Percentiles rank a stretch among this genome's conserved stretches.
These are phyloP conservation scores for Dasyprocta punctata DNA, from an alignment of 2,113 vertebrate genomes.

Conservation along the genomic window DNA sequence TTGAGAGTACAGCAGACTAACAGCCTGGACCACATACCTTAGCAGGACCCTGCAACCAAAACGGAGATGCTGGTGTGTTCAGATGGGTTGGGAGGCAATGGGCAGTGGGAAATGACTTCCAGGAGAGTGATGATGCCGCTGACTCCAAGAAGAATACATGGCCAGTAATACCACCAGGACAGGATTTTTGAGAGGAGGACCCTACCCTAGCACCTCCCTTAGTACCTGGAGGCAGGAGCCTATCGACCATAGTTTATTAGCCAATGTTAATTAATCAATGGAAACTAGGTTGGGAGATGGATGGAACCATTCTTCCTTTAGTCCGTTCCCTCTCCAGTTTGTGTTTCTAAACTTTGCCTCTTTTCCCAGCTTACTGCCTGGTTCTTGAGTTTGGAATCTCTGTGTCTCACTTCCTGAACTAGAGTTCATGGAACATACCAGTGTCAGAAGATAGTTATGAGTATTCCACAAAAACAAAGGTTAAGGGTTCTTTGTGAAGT, in stretches of 20 bases:
- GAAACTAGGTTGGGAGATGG: background rate
- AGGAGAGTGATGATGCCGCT: no score
- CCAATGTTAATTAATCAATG: background rate
- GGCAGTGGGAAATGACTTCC: background rate
- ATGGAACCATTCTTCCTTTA: no score
- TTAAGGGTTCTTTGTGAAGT: background rate
- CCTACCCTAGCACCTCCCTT: background rate
- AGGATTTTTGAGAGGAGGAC: background rate
- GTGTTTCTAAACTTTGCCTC: background rate
- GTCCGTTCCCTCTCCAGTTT: background rate
- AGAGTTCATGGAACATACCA: rapidly evolving
- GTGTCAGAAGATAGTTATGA: background rate
- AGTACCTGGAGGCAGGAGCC: background rate
- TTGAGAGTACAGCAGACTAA: no score
- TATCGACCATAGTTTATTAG: background rate
- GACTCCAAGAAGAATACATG: background rate
- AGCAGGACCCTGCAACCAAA: no score
- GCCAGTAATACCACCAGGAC: background rate
- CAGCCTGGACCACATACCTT: no score
- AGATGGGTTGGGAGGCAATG: rapidly evolving
- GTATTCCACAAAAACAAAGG: background rate
- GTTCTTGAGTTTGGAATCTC: background rate
- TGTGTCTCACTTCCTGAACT: background rate
- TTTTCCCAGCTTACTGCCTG: background rate
- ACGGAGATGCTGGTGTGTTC: background rate